Evolutionary conservation across 64 coral and sea anemone species (phyloP).

Genomic region (Actinia equina): DNA sequence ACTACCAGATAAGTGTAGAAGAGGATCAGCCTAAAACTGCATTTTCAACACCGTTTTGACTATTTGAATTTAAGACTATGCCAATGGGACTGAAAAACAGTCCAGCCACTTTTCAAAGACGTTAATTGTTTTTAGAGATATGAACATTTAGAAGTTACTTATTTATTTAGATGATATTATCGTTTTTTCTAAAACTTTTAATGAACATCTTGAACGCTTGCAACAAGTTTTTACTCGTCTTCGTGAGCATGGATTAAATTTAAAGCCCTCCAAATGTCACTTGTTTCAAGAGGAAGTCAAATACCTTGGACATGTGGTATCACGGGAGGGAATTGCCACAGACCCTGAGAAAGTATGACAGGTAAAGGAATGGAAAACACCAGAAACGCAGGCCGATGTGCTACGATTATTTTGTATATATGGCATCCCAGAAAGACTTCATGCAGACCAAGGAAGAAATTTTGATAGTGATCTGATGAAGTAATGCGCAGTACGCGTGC

Average conservation of each 20-base stretch:
- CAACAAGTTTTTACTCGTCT: conserved; percentile 18
- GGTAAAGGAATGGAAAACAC: conserved; percentile 21
- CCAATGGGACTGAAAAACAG: too few relatives aligned
- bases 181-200: too few relatives aligned
- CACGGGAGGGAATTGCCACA: conserved; percentile 19
- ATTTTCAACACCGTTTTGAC: not conserved
- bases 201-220: not conserved
- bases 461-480: not conserved
- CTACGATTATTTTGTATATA: not conserved
- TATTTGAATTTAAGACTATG: not conserved
- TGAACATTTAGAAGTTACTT: conserved; percentile 25
- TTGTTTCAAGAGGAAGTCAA: conserved; percentile 16
- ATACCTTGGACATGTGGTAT: conserved; percentile 51
- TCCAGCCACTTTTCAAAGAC: too few relatives aligned
- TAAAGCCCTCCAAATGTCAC: conserved; percentile 35
- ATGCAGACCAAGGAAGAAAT: not conserved
- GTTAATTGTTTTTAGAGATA: conserved; percentile 18
- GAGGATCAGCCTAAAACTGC: conserved; percentile 19
- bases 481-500: too few relatives aligned
- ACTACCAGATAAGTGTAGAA: not conserved
- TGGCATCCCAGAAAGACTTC: not conserved
- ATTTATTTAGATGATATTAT: conserved; percentile 43
- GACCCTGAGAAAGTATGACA: conserved; percentile 24
- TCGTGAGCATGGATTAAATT: conserved; percentile 22
- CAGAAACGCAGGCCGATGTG: conserved; percentile 17